These are phyloP conservation scores for Dallia pectoralis DNA, from an alignment of 2,797 vertebrate genomes.

Conservation along the genomic window DNA sequence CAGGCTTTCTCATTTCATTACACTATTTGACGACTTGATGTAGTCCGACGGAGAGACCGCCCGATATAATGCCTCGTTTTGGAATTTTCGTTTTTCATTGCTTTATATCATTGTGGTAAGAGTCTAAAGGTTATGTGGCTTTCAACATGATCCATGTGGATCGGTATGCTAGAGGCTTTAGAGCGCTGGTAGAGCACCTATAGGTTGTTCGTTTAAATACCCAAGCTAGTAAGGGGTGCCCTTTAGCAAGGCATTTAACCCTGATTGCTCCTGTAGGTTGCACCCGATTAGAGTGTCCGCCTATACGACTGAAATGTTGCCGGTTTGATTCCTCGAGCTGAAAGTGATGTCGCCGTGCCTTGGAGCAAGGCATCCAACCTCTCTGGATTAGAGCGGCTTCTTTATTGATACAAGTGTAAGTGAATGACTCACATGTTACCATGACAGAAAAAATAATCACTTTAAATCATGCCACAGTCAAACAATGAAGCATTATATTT, in stretches of 20 bases:
- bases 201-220: too few species aligned
- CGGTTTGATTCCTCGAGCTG: too few species aligned
- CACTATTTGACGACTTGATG: constrained; percentile 48
- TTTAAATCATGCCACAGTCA: constrained; percentile 44
- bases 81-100: constrained; percentile 34
- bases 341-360: too few species aligned
- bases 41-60: constrained; percentile 53
- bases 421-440: constrained; percentile 47
- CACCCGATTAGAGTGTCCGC: too few species aligned
- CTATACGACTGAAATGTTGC: too few species aligned
- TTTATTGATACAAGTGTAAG: constrained; percentile 21
- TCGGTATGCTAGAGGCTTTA: neutral
- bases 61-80: constrained; percentile 43
- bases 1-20: constrained; percentile 56
- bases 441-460: constrained; percentile 44
- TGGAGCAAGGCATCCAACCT: too few species aligned
- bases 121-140: constrained; percentile 14
- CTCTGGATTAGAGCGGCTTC: too few species aligned
- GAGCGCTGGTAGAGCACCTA: too few species aligned
- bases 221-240: too few species aligned
- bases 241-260: too few species aligned
- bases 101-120: constrained; percentile 1
- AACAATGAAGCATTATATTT: constrained; percentile 45
- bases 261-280: too few species aligned
- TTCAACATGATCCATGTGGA: constrained; percentile 39